Evolutionary conservation across 2,797 vertebrate genomes (phyloP).

Genomic region (Tinamus major): DNA sequence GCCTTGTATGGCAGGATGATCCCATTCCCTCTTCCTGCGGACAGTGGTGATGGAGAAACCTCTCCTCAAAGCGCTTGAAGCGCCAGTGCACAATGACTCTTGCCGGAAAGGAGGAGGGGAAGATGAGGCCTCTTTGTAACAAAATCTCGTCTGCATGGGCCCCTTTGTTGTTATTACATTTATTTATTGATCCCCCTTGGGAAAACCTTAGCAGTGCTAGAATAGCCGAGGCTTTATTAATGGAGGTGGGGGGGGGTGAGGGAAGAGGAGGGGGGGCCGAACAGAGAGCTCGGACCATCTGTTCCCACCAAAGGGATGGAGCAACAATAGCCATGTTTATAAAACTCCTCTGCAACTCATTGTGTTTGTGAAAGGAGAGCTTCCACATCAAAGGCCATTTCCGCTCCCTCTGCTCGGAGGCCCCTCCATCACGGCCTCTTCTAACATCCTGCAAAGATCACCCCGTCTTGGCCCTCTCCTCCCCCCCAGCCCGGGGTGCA

Average conservation of each 20-base stretch:
- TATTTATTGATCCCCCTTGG: conserved; percentile 67
- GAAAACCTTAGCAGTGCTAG: conserved; percentile 30
- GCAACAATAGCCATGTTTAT: conserved; percentile 70
- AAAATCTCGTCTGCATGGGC: conserved; percentile 65
- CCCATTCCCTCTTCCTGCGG: fast-evolving
- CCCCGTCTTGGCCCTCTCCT: neutral
- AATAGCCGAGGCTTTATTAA: conserved; percentile 46
- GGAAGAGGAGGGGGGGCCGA: neutral
- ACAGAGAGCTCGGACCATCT: conserved; percentile 18
- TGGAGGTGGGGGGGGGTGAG: conserved; percentile 3
- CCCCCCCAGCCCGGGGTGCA: neutral
- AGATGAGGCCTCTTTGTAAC: conserved; percentile 55
- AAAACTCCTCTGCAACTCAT: conserved; percentile 59
- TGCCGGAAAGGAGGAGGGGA: conserved; percentile 29
- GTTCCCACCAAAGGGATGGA: conserved; percentile 64
- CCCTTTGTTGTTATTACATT: conserved; percentile 71
- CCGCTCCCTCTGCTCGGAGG: conserved; percentile 1
- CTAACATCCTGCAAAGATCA: neutral
- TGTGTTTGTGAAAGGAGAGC: conserved; percentile 39
- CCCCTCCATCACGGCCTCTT: neutral
- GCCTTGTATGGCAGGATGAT: neutral
- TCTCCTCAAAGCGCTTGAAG: neutral
- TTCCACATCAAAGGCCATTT: conserved; percentile 63
- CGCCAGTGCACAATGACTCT: neutral
- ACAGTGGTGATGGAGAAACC: neutral